Conservation (phyloP, 2,113 vertebrate genomes). For the Dinomys branickii region DNA sequence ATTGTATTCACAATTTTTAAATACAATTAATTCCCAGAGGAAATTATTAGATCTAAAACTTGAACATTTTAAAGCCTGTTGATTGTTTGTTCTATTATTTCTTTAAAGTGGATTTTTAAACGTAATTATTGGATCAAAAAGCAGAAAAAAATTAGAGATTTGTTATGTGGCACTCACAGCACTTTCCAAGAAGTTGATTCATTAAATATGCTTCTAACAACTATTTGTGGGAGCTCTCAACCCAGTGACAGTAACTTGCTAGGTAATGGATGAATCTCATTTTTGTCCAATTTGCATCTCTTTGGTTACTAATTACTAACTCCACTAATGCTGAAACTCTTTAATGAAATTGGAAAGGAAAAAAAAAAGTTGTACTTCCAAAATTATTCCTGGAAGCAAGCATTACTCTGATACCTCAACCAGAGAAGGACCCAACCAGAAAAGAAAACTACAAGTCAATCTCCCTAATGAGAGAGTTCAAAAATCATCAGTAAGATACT, state of each 20-base stretch:
- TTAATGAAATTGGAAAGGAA: not conserved
- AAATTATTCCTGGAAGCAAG: not conserved
- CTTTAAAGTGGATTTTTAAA: slow-evolving; percentile 42
- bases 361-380: not conserved
- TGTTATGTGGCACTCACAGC: not conserved
- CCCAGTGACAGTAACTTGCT: not conserved
- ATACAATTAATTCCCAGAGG: not conserved
- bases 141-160: not conserved
- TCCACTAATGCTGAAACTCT: not conserved
- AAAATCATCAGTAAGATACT: no score
- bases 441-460: not conserved
- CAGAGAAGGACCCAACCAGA: not conserved
- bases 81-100: not conserved
- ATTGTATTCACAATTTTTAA: slow-evolving; percentile 5
- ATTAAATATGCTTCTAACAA: not conserved
- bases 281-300: not conserved
- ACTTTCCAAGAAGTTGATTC: not conserved
- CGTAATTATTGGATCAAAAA: slow-evolving; percentile 1
- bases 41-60: not conserved
- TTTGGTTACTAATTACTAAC: not conserved
- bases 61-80: not conserved
- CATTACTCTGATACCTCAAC: not conserved
- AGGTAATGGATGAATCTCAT: not conserved
- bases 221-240: not conserved
- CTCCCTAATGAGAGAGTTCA: no score